These are phyloP conservation scores for Atopsyche davidsoni DNA, from an alignment of 1,140 invertebrate genomes.

Conservation along the genomic window DNA sequence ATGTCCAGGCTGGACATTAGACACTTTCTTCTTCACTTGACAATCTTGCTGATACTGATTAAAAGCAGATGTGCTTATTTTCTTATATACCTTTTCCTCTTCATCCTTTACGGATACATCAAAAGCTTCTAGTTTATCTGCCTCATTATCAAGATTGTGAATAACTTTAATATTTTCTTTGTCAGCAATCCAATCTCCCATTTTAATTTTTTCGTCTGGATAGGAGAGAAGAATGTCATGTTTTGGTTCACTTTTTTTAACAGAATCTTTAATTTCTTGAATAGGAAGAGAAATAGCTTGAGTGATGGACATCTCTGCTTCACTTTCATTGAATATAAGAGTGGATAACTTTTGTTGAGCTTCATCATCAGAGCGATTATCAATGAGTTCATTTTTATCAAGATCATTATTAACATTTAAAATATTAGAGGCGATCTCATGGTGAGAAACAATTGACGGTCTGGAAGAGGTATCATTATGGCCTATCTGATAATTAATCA, in stretches of 20 bases:
- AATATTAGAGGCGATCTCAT: no score
- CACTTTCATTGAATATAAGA: slow-evolving; percentile 10
- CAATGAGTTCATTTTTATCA: no score
- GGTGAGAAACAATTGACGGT: no score
- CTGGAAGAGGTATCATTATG: no score
- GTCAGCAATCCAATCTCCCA: slow-evolving; percentile 7
- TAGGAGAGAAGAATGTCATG: neutral
- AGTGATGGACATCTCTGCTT: slow-evolving; percentile 22
- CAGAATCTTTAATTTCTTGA: slow-evolving; percentile 8
- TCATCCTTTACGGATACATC: slow-evolving; percentile 2
- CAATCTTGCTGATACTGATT: slow-evolving; percentile 7
- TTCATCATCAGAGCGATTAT: no score
- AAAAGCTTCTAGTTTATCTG: slow-evolving; percentile 5
- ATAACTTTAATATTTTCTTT: slow-evolving; percentile 20
- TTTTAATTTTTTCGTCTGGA: slow-evolving; percentile 4
- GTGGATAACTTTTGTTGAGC: no score
- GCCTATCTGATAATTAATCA: slow-evolving; percentile 24
- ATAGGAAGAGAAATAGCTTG: slow-evolving; percentile 8
- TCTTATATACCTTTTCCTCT: neutral
- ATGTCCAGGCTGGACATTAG: neutral
- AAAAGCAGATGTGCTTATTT: neutral
- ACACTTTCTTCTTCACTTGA: slow-evolving; percentile 2
- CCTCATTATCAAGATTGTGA: neutral
- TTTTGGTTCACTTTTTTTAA: slow-evolving; percentile 6
- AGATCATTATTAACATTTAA: no score